Evolutionary conservation across 2,888 invertebrate genomes (phyloP), one percentile per base, ranked within the genome.

Genomic region (Watsonalla binaria): DNA sequence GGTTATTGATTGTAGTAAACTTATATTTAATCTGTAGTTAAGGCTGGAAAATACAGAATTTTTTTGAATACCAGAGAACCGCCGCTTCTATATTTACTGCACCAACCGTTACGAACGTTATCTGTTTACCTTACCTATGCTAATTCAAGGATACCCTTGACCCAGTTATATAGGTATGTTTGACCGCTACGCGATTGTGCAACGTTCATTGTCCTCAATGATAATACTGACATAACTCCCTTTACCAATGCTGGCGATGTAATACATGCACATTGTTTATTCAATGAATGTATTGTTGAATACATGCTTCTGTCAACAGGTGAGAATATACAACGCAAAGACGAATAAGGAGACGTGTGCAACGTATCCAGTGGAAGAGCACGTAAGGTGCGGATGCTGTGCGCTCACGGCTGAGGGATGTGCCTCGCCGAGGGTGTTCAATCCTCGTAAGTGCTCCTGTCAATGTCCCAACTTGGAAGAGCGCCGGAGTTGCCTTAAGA

Each of bases 381-480:
- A 90, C 70, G 69, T 81, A 53, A 73, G 71, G 45, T 90, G 90
- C 66, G 80, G 81, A 0, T 90, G 90, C 72, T 88, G 90, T 61
- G 66, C 74, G 9, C 68, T 73, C 9, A 63, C 75, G 5, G 70
- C 78, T 0, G 77, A 71, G 42, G 75, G 78, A 55, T 90, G 90
- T 67, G 70, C 67, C 9, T 65, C 80, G 9, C 80, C 82, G 53
- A 70, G 70, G 62, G 78, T 87, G 60, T 86, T 76, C 76, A 87
- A 86, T 62, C 84, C 86, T 76, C 90, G 90, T 90, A 90, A 90
- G 90, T 90, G 89, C 79, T 68, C 82, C 79, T 90, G 90, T 72
- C 86, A 86, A 75, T 90, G 90, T 74, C 84, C 89, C 67, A 83
- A 89, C 81, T 61, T 72, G 66, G 80, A 82, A 59, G 86, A 87